Evolutionary conservation across 2,113 vertebrate genomes (phyloP), one percentile per base, ranked within the genome.

Genomic region (Brienomyrus longianalis): DNA sequence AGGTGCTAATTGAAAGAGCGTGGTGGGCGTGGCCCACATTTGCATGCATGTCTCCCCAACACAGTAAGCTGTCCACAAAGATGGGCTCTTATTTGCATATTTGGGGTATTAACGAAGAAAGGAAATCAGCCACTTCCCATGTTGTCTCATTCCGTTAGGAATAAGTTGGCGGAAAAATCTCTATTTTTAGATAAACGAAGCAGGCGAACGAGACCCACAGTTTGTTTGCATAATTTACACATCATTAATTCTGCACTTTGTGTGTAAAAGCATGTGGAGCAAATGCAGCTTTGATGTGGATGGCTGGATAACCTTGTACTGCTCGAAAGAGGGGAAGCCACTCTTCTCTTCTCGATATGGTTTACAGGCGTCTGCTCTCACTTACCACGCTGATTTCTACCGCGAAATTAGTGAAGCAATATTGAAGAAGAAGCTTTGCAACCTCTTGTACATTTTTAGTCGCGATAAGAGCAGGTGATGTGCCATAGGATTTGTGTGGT

Each of bases 371-470:
- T 92, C 93, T 93, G 92, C 92, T 91, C 93, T 92, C 77, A 92
- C 92, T 92, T 92, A 93, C 91, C 90, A 83, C 56, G 87, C 39
- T 94, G 94, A 94, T 94, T 93, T 93, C 90, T 93, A 90, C 77
- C 90, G 50, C 56, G 13, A 70, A 66, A 54, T 39, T 13, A 83
- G 88, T 31, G 62, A 90, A 39, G 27, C 35, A 35, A 85, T 88
- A 90, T 89, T 90, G 39, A 43, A 31, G 47, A 31, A 31, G 50
- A 86, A 59, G 62, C 48, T 51, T 83, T 39, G 48, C 7, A 47
- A 88, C 83, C 50, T 89, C 13, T 86, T 80, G 88, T 45, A 23
- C 52, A 21, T 77, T 89, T 85, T 56, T 66, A 52, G 48, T 50
- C 27, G 48, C 21, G 50, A 84, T 23, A 62, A 47, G 80, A 47